phyloP scores from a whole-genome alignment of 2,113 vertebrate species.

The Atherinomorus stipes region DNA sequence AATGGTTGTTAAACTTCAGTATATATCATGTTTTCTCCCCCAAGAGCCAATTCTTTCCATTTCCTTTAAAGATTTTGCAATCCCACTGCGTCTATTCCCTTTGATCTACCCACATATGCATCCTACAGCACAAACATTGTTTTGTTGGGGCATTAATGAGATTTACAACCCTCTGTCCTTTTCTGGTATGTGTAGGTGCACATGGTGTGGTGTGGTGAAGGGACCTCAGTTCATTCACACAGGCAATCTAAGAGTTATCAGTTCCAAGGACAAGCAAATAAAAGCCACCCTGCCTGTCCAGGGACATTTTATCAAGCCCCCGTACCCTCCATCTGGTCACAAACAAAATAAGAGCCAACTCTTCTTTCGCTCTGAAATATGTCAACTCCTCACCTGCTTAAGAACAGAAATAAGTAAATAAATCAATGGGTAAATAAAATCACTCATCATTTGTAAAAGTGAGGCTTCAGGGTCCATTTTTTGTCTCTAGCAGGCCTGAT shows the following conservation, averaged over 20 bases:
- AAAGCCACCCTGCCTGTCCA: conserved; percentile 66
- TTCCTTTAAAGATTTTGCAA: too few relatives aligned
- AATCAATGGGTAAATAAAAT: neutral
- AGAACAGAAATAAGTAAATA: conserved; percentile 8
- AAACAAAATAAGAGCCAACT: conserved; percentile 78
- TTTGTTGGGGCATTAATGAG: neutral
- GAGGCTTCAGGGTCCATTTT: too few relatives aligned
- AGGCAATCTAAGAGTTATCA: conserved; percentile 82
- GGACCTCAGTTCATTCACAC: conserved; percentile 86
- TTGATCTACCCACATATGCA: neutral
- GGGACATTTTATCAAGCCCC: conserved; percentile 82
- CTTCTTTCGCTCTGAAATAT: conserved; percentile 24
- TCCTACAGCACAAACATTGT: neutral
- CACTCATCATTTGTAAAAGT: neutral
- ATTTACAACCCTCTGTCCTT: neutral
- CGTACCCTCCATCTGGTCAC: conserved; percentile 65
- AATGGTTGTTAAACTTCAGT: too few relatives aligned
- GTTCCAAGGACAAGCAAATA: conserved; percentile 87
- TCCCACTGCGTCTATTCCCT: too few relatives aligned
- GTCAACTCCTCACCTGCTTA: neutral
- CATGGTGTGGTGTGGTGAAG: conserved; percentile 79
- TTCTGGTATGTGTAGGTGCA: conserved; percentile 28
- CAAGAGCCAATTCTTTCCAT: too few relatives aligned
- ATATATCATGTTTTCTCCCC: too few relatives aligned
- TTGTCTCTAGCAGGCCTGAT: neutral